Evolutionary conservation across 2,797 vertebrate species (phyloP).

Genomic region (Girardinus metallicus): DNA sequence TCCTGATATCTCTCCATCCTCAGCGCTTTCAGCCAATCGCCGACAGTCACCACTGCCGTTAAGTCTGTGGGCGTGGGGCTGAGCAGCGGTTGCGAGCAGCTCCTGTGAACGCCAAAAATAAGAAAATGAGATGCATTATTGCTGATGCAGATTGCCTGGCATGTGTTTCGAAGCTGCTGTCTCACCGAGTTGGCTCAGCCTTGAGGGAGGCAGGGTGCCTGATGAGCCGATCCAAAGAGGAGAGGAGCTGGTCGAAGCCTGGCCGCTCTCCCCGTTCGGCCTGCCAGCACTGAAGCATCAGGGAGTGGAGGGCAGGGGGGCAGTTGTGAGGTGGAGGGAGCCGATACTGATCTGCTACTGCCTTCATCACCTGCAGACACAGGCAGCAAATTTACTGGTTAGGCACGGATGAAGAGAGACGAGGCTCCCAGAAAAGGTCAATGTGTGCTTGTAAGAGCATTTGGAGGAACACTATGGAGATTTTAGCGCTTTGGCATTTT

Average conservation of each 20-base stretch:
- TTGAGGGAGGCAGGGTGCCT: constrained; percentile 84
- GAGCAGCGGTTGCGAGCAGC: constrained; percentile 83
- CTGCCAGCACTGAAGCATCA: constrained; percentile 97
- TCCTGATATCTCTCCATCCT: constrained; percentile 95
- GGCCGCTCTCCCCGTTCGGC: constrained; percentile 86
- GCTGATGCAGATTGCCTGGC: constrained; percentile 3
- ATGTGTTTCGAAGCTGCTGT: constrained; percentile 12
- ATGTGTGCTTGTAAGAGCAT: constrained; percentile 33
- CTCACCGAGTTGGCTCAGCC: constrained; percentile 81
- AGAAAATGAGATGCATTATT: constrained; percentile 14
- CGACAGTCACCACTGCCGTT: constrained; percentile 81
- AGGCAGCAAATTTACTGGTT: constrained; percentile 28
- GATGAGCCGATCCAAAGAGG: constrained; percentile 84
- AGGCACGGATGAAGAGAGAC: constrained; percentile 29
- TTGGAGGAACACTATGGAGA: constrained; percentile 48
- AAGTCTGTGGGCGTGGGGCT: constrained; percentile 84
- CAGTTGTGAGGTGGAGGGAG: constrained; percentile 93
- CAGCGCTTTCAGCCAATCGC: constrained; percentile 92
- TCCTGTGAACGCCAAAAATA: constrained; percentile 58
- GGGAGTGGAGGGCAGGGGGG: constrained; percentile 91
- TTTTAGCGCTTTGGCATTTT: constrained; percentile 47
- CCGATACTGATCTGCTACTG: constrained; percentile 92
- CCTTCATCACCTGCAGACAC: constrained; percentile 91
- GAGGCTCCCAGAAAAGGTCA: constrained; percentile 55
- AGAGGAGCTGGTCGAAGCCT: constrained; percentile 90